phyloP scores from a whole-genome alignment of 2,113 vertebrate species.

The Platycercus adscitus region DNA sequence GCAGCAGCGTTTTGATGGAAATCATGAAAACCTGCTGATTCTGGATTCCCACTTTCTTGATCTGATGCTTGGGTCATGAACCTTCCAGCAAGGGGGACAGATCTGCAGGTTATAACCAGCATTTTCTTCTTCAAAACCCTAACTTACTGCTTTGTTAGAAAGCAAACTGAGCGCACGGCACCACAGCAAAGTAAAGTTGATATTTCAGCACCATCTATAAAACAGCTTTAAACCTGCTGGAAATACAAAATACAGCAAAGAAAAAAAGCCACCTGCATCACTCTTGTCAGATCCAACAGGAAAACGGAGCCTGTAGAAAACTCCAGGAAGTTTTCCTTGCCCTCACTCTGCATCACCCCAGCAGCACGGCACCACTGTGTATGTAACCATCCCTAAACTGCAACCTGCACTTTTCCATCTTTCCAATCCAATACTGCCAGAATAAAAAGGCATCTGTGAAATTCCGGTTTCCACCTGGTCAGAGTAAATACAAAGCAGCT shows the following conservation, averaged over 20 bases:
- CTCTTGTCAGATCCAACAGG: neutral
- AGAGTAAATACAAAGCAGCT: neutral
- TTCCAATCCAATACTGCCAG: neutral
- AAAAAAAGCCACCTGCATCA: neutral
- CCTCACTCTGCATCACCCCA: neutral
- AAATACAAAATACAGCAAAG: neutral
- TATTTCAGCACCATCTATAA: neutral
- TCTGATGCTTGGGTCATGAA: neutral
- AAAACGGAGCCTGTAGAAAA: neutral
- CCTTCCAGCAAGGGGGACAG: neutral
- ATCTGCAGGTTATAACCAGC: neutral
- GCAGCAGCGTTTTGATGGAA: neutral
- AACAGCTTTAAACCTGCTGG: neutral
- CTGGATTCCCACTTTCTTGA: neutral
- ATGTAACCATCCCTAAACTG: neutral
- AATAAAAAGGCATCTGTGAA: neutral
- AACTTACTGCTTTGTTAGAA: accelerated
- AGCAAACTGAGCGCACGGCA: neutral
- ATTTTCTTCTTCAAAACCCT: neutral
- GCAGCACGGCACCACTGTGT: neutral
- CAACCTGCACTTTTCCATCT: neutral
- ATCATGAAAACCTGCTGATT: neutral
- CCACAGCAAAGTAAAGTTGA: neutral
- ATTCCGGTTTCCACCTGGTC: neutral
- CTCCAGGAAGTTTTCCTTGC: neutral